Percentiles rank a stretch among this genome's conserved stretches.
phyloP scores from a whole-genome alignment of 1,140 invertebrate species.

The Dufourea novaeangliae region DNA sequence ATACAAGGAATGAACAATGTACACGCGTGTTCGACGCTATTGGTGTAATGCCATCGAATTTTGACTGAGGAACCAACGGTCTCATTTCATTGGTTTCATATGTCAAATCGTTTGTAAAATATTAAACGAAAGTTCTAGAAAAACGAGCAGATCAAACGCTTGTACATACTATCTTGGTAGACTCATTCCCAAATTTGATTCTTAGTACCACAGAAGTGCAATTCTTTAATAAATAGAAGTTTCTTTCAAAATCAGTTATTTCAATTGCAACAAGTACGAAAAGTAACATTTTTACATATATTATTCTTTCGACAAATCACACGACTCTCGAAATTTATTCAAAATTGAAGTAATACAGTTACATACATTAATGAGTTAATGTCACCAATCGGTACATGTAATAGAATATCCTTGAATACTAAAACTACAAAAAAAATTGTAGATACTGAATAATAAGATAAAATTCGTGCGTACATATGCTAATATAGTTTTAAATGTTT shows the following conservation, averaged over 20 bases:
- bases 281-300: too few species aligned
- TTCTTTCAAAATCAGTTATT: too few species aligned
- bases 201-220: too few species aligned
- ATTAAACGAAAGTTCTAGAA: neutral
- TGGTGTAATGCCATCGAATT: neutral
- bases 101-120: neutral
- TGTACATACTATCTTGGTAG: neutral
- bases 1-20: neutral
- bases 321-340: neutral
- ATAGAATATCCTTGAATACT: neutral
- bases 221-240: too few species aligned
- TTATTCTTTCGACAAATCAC: too few species aligned
- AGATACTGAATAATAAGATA: neutral
- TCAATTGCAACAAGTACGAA: too few species aligned
- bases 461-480: neutral
- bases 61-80: neutral
- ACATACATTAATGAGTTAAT: neutral
- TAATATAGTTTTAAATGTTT: slow-evolving; percentile 20
- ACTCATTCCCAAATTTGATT: neutral
- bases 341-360: neutral
- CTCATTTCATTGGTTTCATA: neutral
- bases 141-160: too few species aligned
- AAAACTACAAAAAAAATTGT: neutral
- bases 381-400: neutral
- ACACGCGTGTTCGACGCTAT: neutral